A percentile compares a stretch with the other conserved stretches of the same genome.
Conservation (phyloP, 2,888 invertebrate species). For the Acleris sparsana region DNA sequence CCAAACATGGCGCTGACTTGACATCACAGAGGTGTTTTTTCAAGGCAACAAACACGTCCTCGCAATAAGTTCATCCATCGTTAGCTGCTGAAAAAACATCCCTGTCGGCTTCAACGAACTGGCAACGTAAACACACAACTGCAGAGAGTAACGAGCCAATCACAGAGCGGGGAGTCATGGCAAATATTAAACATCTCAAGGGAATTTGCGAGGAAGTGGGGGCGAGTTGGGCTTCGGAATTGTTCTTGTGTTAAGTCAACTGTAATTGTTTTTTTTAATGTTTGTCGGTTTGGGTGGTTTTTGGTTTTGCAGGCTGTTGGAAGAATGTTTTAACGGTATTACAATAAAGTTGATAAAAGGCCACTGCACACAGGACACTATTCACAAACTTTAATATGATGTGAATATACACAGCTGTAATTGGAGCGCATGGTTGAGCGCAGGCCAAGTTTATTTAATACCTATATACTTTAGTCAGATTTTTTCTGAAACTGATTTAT, state of each 20-base stretch:
- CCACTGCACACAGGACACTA: too few species aligned
- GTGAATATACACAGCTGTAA: too few species aligned
- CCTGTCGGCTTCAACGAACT: slow-evolving; percentile 16
- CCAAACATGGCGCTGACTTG: background rate
- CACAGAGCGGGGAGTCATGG: slow-evolving; percentile 19
- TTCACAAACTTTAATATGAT: too few species aligned
- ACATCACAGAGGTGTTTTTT: slow-evolving; percentile 12
- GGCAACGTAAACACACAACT: slow-evolving; percentile 23
- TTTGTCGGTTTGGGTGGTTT: background rate
- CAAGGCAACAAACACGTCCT: slow-evolving; percentile 20
- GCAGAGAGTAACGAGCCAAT: slow-evolving; percentile 25
- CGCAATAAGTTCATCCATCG: slow-evolving; percentile 25
- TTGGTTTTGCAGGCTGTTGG: too few species aligned
- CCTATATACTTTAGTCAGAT: too few species aligned
- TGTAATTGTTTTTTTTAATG: slow-evolving; percentile 14
- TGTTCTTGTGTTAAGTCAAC: slow-evolving; percentile 12
- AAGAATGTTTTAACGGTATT: too few species aligned
- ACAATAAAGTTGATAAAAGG: too few species aligned
- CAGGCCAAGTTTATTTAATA: too few species aligned
- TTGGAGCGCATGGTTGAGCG: too few species aligned
- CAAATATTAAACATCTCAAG: slow-evolving; percentile 18
- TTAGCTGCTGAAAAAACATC: slow-evolving; percentile 25
- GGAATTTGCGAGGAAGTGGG: slow-evolving; percentile 8
- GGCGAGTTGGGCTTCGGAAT: slow-evolving; percentile 8
- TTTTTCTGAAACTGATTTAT: too few species aligned